Evolutionary conservation across 2,888 invertebrate species (phyloP).

Genomic region (Acanthococcus lagerstroemiae): DNA sequence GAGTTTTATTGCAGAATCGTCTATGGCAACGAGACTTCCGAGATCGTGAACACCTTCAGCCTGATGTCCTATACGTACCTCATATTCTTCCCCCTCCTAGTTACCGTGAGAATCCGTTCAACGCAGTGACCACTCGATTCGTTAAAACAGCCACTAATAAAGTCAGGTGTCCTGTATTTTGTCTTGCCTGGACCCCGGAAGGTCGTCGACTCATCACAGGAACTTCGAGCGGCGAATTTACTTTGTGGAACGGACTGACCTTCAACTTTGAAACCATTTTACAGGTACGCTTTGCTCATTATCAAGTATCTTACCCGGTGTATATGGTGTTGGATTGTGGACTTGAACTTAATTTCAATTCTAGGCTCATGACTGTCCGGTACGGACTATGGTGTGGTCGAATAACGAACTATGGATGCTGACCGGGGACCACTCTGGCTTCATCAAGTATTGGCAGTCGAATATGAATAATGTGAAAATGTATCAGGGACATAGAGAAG

Average conservation of each 20-base stretch:
- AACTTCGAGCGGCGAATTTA: conserved; percentile 98
- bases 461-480: conserved; percentile 99
- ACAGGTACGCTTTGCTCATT: conserved; percentile 61
- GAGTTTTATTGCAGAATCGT: conserved; percentile 53
- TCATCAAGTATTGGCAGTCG: conserved; percentile 99
- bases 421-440: conserved; percentile 96
- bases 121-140: conserved; percentile 88
- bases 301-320: neutral
- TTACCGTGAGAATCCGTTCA: conserved; percentile 88
- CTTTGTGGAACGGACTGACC: conserved; percentile 99
- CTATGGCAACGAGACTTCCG: conserved; percentile 91
- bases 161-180: conserved; percentile 98
- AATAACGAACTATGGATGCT: conserved; percentile 99
- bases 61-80: conserved; percentile 90
- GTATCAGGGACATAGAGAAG: conserved; percentile 99
- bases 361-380: conserved; percentile 97
- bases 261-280: conserved; percentile 99
- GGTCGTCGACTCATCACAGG: conserved; percentile 95
- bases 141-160: conserved; percentile 99
- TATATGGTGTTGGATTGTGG: neutral
- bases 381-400: conserved; percentile 99
- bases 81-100: conserved; percentile 89
- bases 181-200: conserved; percentile 98
- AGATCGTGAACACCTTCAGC: conserved; percentile 80
- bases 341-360: conserved; percentile 26